Conservation (phyloP, 2,888 invertebrate species). For the Volucella zonaria region DNA sequence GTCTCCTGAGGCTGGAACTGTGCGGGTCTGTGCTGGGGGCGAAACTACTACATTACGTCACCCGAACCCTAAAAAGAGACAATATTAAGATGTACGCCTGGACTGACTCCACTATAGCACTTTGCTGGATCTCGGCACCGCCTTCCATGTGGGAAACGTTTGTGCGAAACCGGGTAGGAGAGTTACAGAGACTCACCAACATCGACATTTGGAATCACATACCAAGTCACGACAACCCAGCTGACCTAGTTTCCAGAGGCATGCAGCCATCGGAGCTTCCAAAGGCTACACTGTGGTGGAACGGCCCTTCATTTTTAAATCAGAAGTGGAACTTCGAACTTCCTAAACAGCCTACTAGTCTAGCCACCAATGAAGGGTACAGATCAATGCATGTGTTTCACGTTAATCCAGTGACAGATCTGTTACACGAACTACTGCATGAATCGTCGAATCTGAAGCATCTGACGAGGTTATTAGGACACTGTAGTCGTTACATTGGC, state of each 20-base stretch:
- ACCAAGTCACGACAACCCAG: background rate
- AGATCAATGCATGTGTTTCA: background rate
- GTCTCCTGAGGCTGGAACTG: too few relatives aligned
- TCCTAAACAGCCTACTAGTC: background rate
- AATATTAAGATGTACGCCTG: too few relatives aligned
- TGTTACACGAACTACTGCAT: too few relatives aligned
- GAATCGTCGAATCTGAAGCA: too few relatives aligned
- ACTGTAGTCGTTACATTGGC: background rate
- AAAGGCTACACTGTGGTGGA: background rate
- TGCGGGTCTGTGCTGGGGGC: too few relatives aligned
- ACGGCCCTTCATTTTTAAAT: background rate
- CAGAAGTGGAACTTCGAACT: background rate
- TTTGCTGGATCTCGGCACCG: slow-evolving; percentile 16
- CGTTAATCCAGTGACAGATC: background rate
- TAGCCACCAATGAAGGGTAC: background rate
- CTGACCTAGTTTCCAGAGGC: background rate
- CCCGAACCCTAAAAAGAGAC: too few relatives aligned
- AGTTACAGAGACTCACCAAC: background rate
- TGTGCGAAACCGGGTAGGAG: slow-evolving; percentile 44
- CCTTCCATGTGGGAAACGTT: slow-evolving; percentile 50
- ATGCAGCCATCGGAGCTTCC: background rate
- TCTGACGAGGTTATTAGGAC: too few relatives aligned
- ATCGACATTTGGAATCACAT: slow-evolving; percentile 4
- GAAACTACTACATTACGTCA: too few relatives aligned
- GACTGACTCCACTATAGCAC: too few relatives aligned